Base-by-base conservation (phyloP, 2,888 invertebrate species). In the Limnephilus marmoratus region DNA sequence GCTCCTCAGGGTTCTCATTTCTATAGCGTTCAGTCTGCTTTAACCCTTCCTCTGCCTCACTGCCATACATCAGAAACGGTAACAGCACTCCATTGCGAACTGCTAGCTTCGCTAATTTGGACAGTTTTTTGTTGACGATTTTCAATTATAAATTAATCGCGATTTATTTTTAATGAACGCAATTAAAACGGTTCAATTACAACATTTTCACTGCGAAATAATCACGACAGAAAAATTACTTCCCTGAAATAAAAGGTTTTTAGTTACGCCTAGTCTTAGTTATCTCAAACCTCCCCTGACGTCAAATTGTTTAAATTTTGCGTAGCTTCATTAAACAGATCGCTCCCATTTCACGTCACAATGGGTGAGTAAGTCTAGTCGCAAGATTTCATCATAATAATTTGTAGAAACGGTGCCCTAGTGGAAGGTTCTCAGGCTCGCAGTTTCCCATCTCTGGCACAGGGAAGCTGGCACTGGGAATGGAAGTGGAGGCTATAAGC, bases 391-490 rank as follows among this genome's bases (percentile, higher is more conserved):
- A 68, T 68, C 68, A 24, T 68, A 68, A 68, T 68, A 68, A 68
- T 68, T 68, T 24, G 68, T 68, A 24, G 24, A 68, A 68, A 68
- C n/a, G 5, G n/a, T 68, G 24, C 68, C 24, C 68, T 5, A 68
- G 68, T 9, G 24, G 68, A 24, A 68, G 68, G 24, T 68, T 68
- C 68, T n/a, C 68, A 24, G 68, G 24, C 68, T 7, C 34, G 24
- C 37, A 41, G 83, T 83, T 83, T 34, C 37, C 83, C 37, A 83
- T 41, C 83, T 83, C 83, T 83, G 83, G 9, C 18, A n/a, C 68
- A 1, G 31, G 31, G n/a, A 68, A 68, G 9, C 24, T 18, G 53
- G 53, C 18, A 24, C 53, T 68, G 68, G 68, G 3, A 68, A 5
- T 68, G 68, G 68, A 68, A 68, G 24, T 68, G 68, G 68, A n/a